Percentiles rank a stretch among this genome's conserved stretches.
Conservation (phyloP, 2,113 vertebrate species). For the Solea senegalensis region DNA sequence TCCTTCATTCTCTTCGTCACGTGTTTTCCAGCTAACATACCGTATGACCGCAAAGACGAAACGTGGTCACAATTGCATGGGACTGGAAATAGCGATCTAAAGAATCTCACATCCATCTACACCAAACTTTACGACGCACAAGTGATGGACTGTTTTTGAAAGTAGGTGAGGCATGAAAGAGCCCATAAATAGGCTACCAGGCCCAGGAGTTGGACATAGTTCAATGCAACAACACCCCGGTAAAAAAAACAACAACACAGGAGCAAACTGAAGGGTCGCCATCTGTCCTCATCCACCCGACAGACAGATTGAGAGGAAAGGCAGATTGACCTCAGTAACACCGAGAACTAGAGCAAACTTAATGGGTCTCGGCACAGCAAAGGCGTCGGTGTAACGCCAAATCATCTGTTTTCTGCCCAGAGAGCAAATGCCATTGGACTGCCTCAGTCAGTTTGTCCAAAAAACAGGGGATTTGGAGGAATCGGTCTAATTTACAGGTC, state of each 20-base stretch:
- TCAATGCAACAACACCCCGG: constrained; percentile 47
- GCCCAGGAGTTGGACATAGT: constrained; percentile 54
- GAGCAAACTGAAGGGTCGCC: constrained; percentile 48
- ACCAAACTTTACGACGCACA: constrained; percentile 72
- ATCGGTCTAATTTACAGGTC: constrained; percentile 77
- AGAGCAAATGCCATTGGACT: constrained; percentile 64
- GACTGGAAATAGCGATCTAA: constrained; percentile 60
- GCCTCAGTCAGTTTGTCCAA: constrained; percentile 63
- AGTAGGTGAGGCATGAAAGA: constrained; percentile 71
- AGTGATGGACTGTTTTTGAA: constrained; percentile 75
- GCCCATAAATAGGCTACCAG: constrained; percentile 71
- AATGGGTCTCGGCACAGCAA: constrained; percentile 64
- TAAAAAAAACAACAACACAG: constrained; percentile 45
- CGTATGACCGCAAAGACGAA: constrained; percentile 38
- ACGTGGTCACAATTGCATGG: constrained; percentile 50
- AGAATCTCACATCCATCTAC: constrained; percentile 64
- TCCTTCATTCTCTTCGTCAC: constrained; percentile 36
- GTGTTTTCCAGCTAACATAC: constrained; percentile 26
- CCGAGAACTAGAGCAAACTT: constrained; percentile 64
- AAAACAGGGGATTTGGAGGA: constrained; percentile 48
- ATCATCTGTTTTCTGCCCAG: constrained; percentile 55
- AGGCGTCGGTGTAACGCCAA: constrained; percentile 55
- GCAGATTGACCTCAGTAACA: constrained; percentile 67
- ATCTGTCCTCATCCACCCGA: constrained; percentile 40
- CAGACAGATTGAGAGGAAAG: constrained; percentile 45